Conservation (phyloP, 2,797 vertebrate genomes). For the Pipistrellus pipistrellus region DNA sequence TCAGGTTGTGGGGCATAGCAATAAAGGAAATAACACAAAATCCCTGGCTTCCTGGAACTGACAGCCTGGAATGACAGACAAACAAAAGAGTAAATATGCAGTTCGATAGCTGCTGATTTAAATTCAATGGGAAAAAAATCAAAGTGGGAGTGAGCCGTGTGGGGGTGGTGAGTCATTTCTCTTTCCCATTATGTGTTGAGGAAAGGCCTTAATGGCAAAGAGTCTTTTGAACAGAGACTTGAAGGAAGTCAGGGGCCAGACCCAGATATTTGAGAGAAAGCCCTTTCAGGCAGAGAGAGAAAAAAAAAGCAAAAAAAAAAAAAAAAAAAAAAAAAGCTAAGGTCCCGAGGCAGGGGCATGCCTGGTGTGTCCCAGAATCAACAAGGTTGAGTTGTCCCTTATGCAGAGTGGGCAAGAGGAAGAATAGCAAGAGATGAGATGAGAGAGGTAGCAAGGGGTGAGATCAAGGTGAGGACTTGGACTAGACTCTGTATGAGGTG, state of each 20-base stretch:
- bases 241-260: background rate
- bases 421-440: background rate
- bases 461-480: background rate
- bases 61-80: background rate
- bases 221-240: background rate
- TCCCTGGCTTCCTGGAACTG: background rate
- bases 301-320: background rate
- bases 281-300: background rate
- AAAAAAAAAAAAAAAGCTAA: background rate
- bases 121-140: background rate
- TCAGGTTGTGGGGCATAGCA: background rate
- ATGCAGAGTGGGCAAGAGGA: background rate
- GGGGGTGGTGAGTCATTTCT: background rate
- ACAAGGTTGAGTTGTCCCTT: background rate
- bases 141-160: background rate
- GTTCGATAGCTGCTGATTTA: background rate
- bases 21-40: slow-evolving; percentile 8
- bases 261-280: background rate
- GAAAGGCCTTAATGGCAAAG: background rate
- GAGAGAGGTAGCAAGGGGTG: background rate
- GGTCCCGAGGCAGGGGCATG: background rate
- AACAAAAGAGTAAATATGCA: background rate
- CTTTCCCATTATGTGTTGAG: background rate
- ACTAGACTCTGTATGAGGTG: background rate
- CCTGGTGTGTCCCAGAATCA: background rate